phyloP scores from a whole-genome alignment of 1,140 invertebrate genomes.

The Ctenoplectra terminalis region DNA sequence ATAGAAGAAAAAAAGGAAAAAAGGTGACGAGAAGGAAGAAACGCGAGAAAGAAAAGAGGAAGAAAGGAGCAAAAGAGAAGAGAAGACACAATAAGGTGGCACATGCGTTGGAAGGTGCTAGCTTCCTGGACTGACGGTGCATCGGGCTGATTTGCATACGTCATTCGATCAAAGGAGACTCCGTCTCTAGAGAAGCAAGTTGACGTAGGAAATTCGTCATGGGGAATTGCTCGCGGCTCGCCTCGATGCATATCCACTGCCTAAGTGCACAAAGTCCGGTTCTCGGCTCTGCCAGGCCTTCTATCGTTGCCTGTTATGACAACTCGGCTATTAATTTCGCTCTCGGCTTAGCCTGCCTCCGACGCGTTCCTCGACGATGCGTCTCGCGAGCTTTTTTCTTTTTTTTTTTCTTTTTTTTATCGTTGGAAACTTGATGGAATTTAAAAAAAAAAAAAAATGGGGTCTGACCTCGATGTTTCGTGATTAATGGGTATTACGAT shows the following conservation, averaged over 20 bases:
- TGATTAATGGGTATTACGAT: neutral
- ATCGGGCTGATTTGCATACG: conserved; percentile 65
- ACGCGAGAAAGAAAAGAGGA: neutral
- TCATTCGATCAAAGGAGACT: conserved; percentile 57
- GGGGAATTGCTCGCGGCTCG: conserved; percentile 65
- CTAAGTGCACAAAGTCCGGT: conserved; percentile 58
- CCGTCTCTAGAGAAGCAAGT: conserved; percentile 50
- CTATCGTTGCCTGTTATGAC: conserved; percentile 69
- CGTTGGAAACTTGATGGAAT: neutral
- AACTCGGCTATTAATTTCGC: conserved; percentile 70
- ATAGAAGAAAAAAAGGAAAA: neutral
- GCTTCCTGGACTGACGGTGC: conserved; percentile 50
- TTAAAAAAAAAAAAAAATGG: neutral
- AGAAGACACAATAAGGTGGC: no score
- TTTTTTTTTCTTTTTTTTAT: neutral
- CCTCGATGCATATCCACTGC: conserved; percentile 49
- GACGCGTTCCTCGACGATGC: conserved; percentile 36
- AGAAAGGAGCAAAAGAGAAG: no score
- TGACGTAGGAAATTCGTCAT: conserved; percentile 70
- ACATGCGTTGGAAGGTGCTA: no score
- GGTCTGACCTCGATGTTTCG: neutral
- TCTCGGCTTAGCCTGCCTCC: conserved; percentile 53
- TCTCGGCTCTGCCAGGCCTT: conserved; percentile 45
- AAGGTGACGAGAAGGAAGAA: neutral
- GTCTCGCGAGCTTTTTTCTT: neutral